These are phyloP conservation scores for Microcebus jonahi DNA, from an alignment of 2,113 vertebrate genomes.

Conservation along the genomic window DNA sequence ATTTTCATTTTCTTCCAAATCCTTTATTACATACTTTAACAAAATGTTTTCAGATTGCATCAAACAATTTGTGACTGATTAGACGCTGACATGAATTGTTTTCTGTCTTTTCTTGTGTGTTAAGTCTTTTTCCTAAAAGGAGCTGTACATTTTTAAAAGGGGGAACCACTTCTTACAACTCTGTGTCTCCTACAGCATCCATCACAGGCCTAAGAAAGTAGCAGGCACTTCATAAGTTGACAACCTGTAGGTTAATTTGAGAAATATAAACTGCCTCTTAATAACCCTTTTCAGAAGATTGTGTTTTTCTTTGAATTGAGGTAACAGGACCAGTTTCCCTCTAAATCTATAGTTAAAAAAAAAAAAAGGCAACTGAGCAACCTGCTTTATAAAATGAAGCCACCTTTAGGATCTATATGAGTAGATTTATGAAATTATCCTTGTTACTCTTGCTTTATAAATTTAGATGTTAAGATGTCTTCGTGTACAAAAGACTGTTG, in stretches of 20 bases:
- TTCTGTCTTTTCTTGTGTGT: background rate
- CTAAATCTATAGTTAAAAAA: background rate
- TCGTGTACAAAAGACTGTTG: constrained; percentile 1
- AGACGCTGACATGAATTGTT: background rate
- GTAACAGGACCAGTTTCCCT: background rate
- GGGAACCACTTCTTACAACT: background rate
- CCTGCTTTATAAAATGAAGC: background rate
- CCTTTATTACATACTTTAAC: background rate
- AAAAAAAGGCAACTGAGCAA: background rate
- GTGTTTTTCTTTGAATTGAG: background rate
- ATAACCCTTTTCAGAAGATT: background rate
- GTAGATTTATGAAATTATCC: background rate
- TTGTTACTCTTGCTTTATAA: constrained; percentile 29
- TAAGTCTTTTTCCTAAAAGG: background rate
- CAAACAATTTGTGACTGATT: background rate
- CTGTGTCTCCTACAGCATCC: background rate
- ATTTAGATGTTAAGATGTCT: background rate
- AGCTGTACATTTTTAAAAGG: background rate
- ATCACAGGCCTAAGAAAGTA: background rate
- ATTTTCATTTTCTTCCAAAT: background rate
- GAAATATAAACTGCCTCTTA: background rate
- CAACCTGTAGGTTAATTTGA: background rate
- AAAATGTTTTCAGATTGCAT: background rate
- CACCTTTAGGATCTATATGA: background rate
- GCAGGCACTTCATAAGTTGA: background rate